Base-by-base conservation (phyloP, 2,113 vertebrate genomes). In the Pelobates fuscus region DNA sequence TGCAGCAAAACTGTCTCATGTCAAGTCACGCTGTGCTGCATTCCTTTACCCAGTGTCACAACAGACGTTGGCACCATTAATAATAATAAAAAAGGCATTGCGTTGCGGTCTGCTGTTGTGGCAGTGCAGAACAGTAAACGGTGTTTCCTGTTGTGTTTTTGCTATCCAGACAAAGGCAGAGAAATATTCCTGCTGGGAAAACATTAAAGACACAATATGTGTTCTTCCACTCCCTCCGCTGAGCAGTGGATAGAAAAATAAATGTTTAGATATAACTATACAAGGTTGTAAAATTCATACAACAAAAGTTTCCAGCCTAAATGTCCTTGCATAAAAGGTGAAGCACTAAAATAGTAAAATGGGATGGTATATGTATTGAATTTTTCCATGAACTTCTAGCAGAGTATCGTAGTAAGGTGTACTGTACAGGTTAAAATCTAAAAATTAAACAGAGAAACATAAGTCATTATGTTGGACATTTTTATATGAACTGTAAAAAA, bases 71-170 rank as follows among this genome's bases (percentile, higher is more conserved):
- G 32, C 8, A 27, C 63, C 55, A 67, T 76, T 73, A 73, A 73
- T 73, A 32, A 55, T 57, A 23, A 57, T 63, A 67, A 46, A 67
- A 61, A 60, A 58, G 37, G 18, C 64, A 67, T 55, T 67, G 43
- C n/a, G 24, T 15, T 26, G 14, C 37, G 41, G 24, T 55, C 27
- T 67, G 49, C 63, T 60, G 41, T 32, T 76, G 58, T 76, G 41
- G 55, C 64, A 76, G 64, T 46, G 49, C 25, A 76, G 64, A 76
- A 67, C 37, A 49, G 54, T 67, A 67, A 76, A 57, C 54, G 26
- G 87, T 77, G 77, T 68, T 69, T 55, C 75, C 60, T 18, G 52
- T 70, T 70, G 67, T 18, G 67, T 43, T 77, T 70, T 60, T 77
- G 20, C 60, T 77, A 41, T 58, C 59, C 44, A 64, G 60, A 63